Percentiles rank a stretch among this genome's conserved stretches.
These are phyloP conservation scores for Lathronympha strigana DNA, from an alignment of 2,888 invertebrate genomes.

Conservation along the genomic window DNA sequence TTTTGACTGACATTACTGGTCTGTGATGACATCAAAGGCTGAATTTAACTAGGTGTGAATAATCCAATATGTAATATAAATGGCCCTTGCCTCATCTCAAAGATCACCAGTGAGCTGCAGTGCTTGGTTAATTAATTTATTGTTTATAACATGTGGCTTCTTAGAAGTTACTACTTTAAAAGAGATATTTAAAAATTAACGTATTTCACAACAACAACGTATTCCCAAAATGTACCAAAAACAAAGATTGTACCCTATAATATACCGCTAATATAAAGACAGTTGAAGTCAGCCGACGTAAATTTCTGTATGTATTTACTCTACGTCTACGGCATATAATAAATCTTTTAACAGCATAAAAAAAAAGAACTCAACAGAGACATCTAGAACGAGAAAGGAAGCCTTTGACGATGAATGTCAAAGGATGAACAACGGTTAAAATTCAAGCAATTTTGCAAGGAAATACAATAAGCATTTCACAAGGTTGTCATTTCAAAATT, in stretches of 20 bases:
- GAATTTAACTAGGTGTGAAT: background rate
- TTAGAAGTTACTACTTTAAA: no score
- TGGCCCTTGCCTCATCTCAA: no score
- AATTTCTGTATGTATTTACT: background rate
- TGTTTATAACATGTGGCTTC: no score
- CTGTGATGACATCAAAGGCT: background rate
- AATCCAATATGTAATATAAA: background rate
- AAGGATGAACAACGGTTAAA: background rate
- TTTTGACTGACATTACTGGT: background rate
- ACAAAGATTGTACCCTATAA: no score
- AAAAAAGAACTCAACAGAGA: slow-evolving; percentile 8
- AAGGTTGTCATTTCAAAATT: no score
- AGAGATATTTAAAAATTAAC: no score
- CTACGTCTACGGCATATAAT: background rate
- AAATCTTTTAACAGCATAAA: background rate
- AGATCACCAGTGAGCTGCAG: no score
- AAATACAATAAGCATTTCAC: slow-evolving; percentile 8
- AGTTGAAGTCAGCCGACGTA: background rate
- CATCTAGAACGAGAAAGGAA: slow-evolving; percentile 1
- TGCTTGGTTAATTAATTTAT: no score
- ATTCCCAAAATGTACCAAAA: no score
- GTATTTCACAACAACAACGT: no score
- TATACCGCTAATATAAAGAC: background rate
- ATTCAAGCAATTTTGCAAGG: background rate
- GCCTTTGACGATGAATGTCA: slow-evolving; percentile 14